These are phyloP conservation scores for Pyrocephalus nanus DNA, from an alignment of 2,797 vertebrate species.

Conservation along the genomic window DNA sequence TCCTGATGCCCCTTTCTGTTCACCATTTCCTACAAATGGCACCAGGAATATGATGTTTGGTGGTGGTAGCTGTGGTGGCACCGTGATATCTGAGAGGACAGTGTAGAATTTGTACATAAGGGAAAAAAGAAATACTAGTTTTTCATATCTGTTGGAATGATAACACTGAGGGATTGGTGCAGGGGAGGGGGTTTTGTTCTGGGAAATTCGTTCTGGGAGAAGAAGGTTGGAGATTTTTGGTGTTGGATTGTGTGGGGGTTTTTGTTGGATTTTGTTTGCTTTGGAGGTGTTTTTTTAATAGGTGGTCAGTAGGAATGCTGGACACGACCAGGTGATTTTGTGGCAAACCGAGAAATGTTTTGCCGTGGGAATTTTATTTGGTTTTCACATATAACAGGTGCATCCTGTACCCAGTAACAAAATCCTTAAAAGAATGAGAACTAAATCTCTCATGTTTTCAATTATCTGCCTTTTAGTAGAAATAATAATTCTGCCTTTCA, in stretches of 20 bases:
- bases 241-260: not conserved
- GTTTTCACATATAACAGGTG: not conserved
- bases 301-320: not conserved
- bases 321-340: not conserved
- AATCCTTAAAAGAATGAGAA: not conserved
- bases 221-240: not conserved
- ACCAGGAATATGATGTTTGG: fast-evolving
- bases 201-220: not conserved
- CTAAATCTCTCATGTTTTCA: not conserved
- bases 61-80: not conserved
- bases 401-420: not conserved
- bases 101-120: not conserved
- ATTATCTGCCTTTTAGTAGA: not conserved
- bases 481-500: not conserved
- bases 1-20: not conserved
- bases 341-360: not conserved
- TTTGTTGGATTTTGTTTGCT: not conserved
- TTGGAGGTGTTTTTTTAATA: not conserved
- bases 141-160: not conserved
- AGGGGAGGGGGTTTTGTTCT: not conserved
- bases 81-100: not conserved
- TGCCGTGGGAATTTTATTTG: not conserved
- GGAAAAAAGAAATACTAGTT: not conserved
- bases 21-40: fast-evolving
- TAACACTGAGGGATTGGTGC: not conserved